These are phyloP conservation scores for Eristalinus aeneus DNA, from an alignment of 2,888 invertebrate species.

Conservation along the genomic window DNA sequence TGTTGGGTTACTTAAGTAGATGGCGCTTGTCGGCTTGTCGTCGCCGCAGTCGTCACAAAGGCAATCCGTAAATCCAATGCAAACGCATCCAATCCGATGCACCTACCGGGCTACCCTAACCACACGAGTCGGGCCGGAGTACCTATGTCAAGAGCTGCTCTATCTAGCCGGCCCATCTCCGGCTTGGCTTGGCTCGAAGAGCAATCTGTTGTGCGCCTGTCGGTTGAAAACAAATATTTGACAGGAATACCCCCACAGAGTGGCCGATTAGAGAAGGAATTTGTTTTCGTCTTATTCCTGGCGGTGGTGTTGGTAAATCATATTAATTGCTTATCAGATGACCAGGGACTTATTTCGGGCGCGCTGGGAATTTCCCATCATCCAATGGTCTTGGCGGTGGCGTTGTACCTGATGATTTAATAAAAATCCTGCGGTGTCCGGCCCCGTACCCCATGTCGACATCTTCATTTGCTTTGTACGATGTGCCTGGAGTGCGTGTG, in stretches of 20 bases:
- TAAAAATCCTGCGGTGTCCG: conserved; percentile 45
- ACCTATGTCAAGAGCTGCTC: conserved; percentile 56
- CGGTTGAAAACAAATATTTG: conserved; percentile 61
- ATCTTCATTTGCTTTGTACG: conserved; percentile 55
- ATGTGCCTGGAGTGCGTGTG: neutral
- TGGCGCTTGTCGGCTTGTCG: conserved; percentile 62
- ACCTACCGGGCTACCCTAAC: conserved; percentile 67
- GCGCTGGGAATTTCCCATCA: conserved; percentile 35
- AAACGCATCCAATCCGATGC: conserved; percentile 41
- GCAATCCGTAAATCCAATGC: conserved; percentile 35
- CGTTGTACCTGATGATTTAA: conserved; percentile 38
- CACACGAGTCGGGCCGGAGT: neutral
- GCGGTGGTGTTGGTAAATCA: conserved; percentile 43
- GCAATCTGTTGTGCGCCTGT: neutral
- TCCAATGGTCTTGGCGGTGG: conserved; percentile 27
- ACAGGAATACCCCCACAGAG: conserved; percentile 61
- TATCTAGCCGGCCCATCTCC: conserved; percentile 25
- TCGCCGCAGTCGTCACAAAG: conserved; percentile 56
- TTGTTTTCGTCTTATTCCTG: conserved; percentile 21
- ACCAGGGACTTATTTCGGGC: conserved; percentile 13
- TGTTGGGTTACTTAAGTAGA: conserved; percentile 50
- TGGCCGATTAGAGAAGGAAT: conserved; percentile 57
- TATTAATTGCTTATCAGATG: conserved; percentile 68
- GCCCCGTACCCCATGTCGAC: conserved; percentile 63
- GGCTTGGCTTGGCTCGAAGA: neutral